A percentile compares a stretch with the other conserved stretches of the same genome.
Conservation (phyloP, 2,797 vertebrate genomes). For the Naso thynnoides region DNA sequence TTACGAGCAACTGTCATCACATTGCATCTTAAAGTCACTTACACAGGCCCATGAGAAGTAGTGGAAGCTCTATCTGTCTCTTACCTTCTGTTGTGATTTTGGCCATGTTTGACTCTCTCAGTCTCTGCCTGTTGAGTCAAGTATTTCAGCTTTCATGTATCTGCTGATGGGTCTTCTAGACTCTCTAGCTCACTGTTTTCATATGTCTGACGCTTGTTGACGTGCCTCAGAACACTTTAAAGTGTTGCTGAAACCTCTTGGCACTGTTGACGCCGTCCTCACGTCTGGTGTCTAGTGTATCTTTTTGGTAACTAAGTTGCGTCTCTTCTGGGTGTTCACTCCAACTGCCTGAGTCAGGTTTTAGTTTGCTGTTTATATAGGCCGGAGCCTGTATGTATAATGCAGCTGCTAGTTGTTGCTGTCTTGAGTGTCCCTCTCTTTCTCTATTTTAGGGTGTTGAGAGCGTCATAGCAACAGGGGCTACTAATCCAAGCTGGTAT, state of each 20-base stretch:
- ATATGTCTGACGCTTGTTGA: slow-evolving; percentile 10
- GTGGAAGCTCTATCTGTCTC: slow-evolving; percentile 42
- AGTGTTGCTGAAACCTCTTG: slow-evolving; percentile 25
- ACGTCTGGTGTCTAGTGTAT: slow-evolving; percentile 18
- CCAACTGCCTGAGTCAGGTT: slow-evolving; percentile 43
- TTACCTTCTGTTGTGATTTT: slow-evolving; percentile 80
- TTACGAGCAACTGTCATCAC: slow-evolving; percentile 3
- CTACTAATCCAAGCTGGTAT: slow-evolving; percentile 65
- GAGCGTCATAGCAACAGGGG: slow-evolving; percentile 58
- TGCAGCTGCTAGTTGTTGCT: slow-evolving; percentile 70
- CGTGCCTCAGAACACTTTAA: slow-evolving; percentile 6
- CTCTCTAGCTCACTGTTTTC: slow-evolving; percentile 20
- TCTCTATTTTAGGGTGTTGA: slow-evolving; percentile 81
- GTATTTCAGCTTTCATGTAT: slow-evolving; percentile 49
- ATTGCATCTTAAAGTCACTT: slow-evolving; percentile 15
- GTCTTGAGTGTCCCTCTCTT: slow-evolving; percentile 67
- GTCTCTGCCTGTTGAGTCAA: slow-evolving; percentile 53
- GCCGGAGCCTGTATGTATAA: slow-evolving; percentile 39
- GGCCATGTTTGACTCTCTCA: slow-evolving; percentile 72
- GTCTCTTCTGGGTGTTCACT: slow-evolving; percentile 21
- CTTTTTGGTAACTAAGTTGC: slow-evolving; percentile 13
- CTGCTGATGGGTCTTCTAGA: slow-evolving; percentile 39
- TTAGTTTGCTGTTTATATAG: slow-evolving; percentile 51
- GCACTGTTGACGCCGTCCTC: slow-evolving; percentile 17
- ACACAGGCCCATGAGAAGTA: slow-evolving; percentile 16